Base-by-base conservation (phyloP, 2,113 vertebrate genomes). In the Potamarius usumacintae region DNA sequence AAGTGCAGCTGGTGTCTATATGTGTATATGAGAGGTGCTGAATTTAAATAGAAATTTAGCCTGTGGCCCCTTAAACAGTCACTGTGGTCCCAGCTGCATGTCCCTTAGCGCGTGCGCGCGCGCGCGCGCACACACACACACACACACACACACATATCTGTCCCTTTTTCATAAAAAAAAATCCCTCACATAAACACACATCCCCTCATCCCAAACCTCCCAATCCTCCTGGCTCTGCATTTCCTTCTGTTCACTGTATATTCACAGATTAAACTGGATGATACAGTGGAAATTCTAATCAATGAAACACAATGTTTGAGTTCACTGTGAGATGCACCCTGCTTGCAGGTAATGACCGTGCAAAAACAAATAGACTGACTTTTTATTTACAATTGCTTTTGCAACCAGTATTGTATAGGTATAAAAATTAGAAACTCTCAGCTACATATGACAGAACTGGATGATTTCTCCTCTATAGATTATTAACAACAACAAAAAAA, bases 1-100 rank as follows among this genome's bases (percentile, higher is more conserved):
- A 69, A 69, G 63, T 69, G 48, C 63, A 69, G 52, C 65, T 84
- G 83, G 57, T 83, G 83, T 79, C 55, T 80, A 57, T 84, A 55
- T 55, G 79, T 78, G 83, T 77, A 34, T 78, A 85, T 53, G 63
- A 60, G 63, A 77, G 34, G 20, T 30, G 27, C 14, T 62, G 57
- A 20, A 9, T 72, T 63, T 88, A 85, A 85, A 89, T 86, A 88
- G 89, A 87, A 74, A 87, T 81, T 48, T 80, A 18, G 67, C 86
- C 90, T 69, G 50, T 80, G 69, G 88, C 48, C 34, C 10, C 7
- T 74, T 86, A 55, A 53, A 69, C 79, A 86, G 53, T 48, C 34
- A 88, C 30, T 83, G 65, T 87, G 84, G 76, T 85, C 85, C 34
- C 86, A 81, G 82, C 86, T 88, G 86, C 55, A 88, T 85, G 12